Conservation (phyloP, 2,113 vertebrate genomes). For the Nibea coibor region DNA sequence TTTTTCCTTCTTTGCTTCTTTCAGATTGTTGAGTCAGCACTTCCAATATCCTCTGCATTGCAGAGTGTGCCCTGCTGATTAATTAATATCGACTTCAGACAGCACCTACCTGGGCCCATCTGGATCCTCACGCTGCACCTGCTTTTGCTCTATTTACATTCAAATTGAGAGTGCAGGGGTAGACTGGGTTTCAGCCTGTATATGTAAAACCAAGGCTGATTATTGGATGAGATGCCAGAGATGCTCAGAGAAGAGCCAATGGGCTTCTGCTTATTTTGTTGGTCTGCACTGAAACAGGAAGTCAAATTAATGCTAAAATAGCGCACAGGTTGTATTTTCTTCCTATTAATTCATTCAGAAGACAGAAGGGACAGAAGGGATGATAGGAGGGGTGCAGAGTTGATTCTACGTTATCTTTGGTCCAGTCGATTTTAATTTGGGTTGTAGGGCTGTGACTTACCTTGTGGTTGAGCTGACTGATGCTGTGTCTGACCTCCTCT, state of each 20-base stretch:
- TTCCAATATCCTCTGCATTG: slow-evolving; percentile 67
- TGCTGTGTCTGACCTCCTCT: slow-evolving; percentile 88
- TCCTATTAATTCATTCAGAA: background rate
- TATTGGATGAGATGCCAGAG: background rate
- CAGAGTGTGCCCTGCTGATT: slow-evolving; percentile 74
- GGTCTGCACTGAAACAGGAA: background rate
- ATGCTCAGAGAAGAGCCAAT: background rate
- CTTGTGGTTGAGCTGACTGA: slow-evolving; percentile 91
- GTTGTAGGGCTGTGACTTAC: slow-evolving; percentile 60
- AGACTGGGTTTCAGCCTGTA: background rate
- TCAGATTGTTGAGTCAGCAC: slow-evolving; percentile 72
- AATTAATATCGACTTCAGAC: slow-evolving; percentile 73
- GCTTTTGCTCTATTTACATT: slow-evolving; percentile 37
- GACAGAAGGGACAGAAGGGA: background rate
- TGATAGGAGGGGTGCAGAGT: background rate
- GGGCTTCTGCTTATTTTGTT: background rate
- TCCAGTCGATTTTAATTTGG: slow-evolving; percentile 6
- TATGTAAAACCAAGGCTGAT: background rate
- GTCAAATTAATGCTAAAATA: background rate
- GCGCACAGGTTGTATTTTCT: background rate
- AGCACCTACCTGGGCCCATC: slow-evolving; percentile 66
- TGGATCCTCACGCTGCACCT: slow-evolving; percentile 51
- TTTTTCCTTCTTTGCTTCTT: slow-evolving; percentile 5
- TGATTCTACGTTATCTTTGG: background rate
- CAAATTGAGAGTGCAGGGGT: slow-evolving; percentile 21